These are phyloP conservation scores for Aquatica leii DNA, from an alignment of 2,888 invertebrate species.

Conservation along the genomic window DNA sequence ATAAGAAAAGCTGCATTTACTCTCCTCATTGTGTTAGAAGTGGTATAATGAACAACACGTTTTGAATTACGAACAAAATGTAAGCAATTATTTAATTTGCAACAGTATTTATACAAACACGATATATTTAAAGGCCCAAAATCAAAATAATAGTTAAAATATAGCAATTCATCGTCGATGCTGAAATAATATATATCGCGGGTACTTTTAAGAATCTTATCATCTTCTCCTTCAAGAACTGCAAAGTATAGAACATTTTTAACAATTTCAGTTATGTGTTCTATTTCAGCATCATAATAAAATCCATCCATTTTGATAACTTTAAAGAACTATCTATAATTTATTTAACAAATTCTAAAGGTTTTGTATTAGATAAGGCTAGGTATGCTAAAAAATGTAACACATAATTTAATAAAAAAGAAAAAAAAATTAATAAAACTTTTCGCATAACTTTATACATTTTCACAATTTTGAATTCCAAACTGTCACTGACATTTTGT, in stretches of 20 bases:
- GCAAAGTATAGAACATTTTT: slow-evolving; percentile 75
- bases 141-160: slow-evolving; percentile 87
- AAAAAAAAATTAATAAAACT: slow-evolving; percentile 42
- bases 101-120: slow-evolving; percentile 85
- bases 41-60: slow-evolving; percentile 82
- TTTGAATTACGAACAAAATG: slow-evolving; percentile 70
- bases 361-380: slow-evolving; percentile 44
- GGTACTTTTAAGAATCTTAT: slow-evolving; percentile 71
- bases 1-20: slow-evolving; percentile 89
- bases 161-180: slow-evolving; percentile 79
- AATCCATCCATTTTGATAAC: slow-evolving; percentile 43
- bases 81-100: slow-evolving; percentile 77
- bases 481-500: slow-evolving; percentile 36
- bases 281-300: slow-evolving; percentile 50
- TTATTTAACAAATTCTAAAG: slow-evolving; percentile 41
- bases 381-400: slow-evolving; percentile 49
- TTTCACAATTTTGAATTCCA: slow-evolving; percentile 48
- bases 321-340: slow-evolving; percentile 19
- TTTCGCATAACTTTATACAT: slow-evolving; percentile 48
- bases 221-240: slow-evolving; percentile 69
- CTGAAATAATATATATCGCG: slow-evolving; percentile 77
- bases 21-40: slow-evolving; percentile 76
- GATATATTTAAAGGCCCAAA: slow-evolving; percentile 91
- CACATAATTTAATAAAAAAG: slow-evolving; percentile 49
- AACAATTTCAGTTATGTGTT: slow-evolving; percentile 55